These are phyloP conservation scores for Caracal caracal DNA, from an alignment of 2,113 vertebrate species.

Conservation along the genomic window DNA sequence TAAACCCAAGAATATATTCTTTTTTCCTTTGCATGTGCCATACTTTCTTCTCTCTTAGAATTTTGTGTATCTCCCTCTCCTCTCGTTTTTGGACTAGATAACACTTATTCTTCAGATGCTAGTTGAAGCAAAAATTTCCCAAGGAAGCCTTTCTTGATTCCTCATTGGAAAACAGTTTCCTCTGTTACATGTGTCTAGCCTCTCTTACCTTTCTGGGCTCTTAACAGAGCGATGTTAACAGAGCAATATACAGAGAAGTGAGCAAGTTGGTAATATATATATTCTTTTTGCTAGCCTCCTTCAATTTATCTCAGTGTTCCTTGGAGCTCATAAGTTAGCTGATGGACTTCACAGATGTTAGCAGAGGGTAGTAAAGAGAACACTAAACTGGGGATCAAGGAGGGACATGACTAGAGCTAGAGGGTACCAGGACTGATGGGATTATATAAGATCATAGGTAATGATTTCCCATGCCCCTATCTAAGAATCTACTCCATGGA, in stretches of 20 bases:
- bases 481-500: neutral
- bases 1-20: neutral
- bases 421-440: rapidly evolving
- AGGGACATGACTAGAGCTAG: neutral
- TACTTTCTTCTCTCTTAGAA: neutral
- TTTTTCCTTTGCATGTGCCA: neutral
- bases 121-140: neutral
- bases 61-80: neutral
- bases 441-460: neutral
- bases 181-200: neutral
- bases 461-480: rapidly evolving
- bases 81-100: neutral
- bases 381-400: neutral
- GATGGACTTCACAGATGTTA: neutral
- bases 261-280: neutral
- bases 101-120: neutral
- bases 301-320: neutral
- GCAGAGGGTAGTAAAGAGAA: neutral
- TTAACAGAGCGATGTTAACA: neutral
- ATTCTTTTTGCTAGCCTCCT: neutral
- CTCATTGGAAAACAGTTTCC: neutral
- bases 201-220: neutral
- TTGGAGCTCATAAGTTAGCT: neutral
- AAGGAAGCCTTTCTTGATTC: neutral
- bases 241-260: neutral